Evolutionary conservation across 2,888 invertebrate genomes (phyloP), one percentile per base, ranked within the genome.

Genomic region (Tetragonula carbonaria): DNA sequence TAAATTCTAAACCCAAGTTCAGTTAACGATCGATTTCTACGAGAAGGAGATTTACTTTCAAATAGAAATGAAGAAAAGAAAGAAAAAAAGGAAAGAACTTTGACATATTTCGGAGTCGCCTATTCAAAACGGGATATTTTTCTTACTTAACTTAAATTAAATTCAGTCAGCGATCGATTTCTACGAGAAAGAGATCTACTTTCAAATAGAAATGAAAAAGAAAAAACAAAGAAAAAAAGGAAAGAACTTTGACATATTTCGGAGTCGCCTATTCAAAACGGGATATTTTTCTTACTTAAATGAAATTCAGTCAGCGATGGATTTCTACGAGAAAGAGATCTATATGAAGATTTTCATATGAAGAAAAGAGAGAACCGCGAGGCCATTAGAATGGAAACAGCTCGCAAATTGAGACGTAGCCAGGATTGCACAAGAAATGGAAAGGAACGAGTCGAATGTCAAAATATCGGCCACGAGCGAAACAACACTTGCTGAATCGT

Each of bases 101-200:
- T 38, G n/a, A 33, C 51, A 74, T 81, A 82, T 75, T 33, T 33
- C 33, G 33, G 33, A 33, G 45, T 11, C 45, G 6, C 0, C 67
- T 63, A 66, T 77, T 68, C 68, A 28, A 75, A 76, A 50, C 55
- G 78, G 16, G 68, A 85, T 86, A 72, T 86, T 88, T 86, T 73
- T 23, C 8, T 45, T 74, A 57, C 74, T 4, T 33, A 74, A 57
- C 74, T 4, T 33, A 74, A 86, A 90, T 88, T 81, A 80, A 28
- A 4, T 0, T 53, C 1, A 84, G 83, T 84, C 85, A 79, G 66
- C 73, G 53, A 65, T 76, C 53, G 14, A 13, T 38, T 33, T 65
- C 8, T 38, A 38, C 38, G 38, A 38, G 38, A 38, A 38, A 38
- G 38, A 38, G 38, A 38, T 38, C 38, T 4, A 38, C 38, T 38